Evolutionary conservation across 1,140 invertebrate genomes (phyloP), one percentile per base, ranked within the genome.

Genomic region (Heliconius congener): DNA sequence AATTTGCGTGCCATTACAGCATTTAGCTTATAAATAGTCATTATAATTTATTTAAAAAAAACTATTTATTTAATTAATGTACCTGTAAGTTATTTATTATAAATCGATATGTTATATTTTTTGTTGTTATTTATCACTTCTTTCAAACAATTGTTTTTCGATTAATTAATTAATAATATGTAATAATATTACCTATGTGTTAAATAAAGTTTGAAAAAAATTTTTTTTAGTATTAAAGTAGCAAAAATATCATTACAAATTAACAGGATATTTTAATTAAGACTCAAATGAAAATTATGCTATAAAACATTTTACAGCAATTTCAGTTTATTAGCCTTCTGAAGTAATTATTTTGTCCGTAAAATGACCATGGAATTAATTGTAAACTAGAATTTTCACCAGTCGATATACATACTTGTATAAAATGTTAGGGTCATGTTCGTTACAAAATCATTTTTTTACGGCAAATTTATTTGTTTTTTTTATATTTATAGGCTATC

Each of bases 61-160:
- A 23, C 27, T 80, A 76, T 80, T 80, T 80, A 80, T 80, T 80
- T 42, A 50, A 76, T 80, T 74, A 71, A 34, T 74, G 30, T 80
- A 80, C 18, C 11, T 66, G 23, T 80, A 76, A 80, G 46, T 80
- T 76, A 80, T 76, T 73, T n/a, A 74, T 46, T 74, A 71, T 74
- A 74, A 78, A 42, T 72, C 27, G 13, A 66, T 73, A 74, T 74
- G 8, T 60, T 37, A 73, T 8, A 77, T 52, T n/a, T 72, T 60
- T 71, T 73, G 8, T 73, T 73, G 8, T 73, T 78, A 57, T 73
- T 73, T 73, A 57, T 30, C 50, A 8, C 9, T 23, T 66, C 30
- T 39, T 66, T 66, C 0, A 3, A 23, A 3, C 3, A 30, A 4
- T 0, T 16, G 16, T 66, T 27, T 1, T 30, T 27, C 4, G 23